Base-by-base conservation (phyloP, 2,797 vertebrate genomes). In the Fistularia commersonii region DNA sequence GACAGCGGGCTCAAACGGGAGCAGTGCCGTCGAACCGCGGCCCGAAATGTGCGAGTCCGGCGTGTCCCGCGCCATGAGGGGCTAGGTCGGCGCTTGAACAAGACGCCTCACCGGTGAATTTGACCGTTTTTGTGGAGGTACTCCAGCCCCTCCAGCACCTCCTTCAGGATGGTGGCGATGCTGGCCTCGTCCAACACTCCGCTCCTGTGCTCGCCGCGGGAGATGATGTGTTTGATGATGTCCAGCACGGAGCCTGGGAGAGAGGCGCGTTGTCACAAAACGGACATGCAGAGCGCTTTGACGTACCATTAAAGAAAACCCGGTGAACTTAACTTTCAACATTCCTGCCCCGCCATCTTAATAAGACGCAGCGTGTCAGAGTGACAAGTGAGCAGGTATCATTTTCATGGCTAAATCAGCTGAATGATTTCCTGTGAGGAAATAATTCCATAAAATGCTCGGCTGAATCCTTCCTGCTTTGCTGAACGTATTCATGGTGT, bases 81-180 rank as follows among this genome's bases (percentile, higher is more conserved):
- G 11, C 9, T 10, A 10, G 2, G 7, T 36, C 35, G 9, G 35
- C 39, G 10, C 11, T 12, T 8, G 8, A 6, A 49, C 48, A 11
- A 9, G 36, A 11, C 13, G 8, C 15, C 63, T 80, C 81, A 98
- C 95, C 95, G 93, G 74, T 98, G 95, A 71, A 98, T 96, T 83
- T 98, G 95, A 9, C 95, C 95, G 0, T 98, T 98, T 86, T 96
- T 97, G 79, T 98, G 95, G 59, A 98, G 89, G 70, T 98, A 98
- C 57, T 98, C 95, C 75, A 98, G 61, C 0, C 92, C 95, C 61
- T 98, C 95, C 74, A 98, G 58, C 11, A 98, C 95, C 62, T 98
- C 95, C 59, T 79, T 95, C 50, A 98, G 89, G 58, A 98, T 93
- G 0, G 90, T 91, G 66, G 95, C 95, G 37, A 98, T 98, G 74